These are phyloP conservation scores for Aix galericulata DNA, from an alignment of 2,113 vertebrate genomes.

Conservation along the genomic window DNA sequence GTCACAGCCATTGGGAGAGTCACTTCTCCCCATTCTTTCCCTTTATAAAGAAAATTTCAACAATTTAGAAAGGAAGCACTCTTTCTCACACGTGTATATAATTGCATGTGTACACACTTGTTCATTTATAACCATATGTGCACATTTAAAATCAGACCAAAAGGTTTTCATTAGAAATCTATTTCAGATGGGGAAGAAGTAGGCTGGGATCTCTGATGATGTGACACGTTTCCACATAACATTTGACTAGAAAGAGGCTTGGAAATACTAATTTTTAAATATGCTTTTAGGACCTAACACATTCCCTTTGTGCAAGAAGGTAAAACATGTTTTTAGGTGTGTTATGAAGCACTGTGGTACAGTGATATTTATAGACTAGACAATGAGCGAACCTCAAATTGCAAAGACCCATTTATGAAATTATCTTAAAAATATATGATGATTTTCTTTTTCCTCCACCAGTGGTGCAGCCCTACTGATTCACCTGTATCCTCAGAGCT, in stretches of 20 bases:
- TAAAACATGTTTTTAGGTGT: background rate
- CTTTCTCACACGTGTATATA: background rate
- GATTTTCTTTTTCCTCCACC: background rate
- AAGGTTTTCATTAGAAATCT: background rate
- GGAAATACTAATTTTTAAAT: background rate
- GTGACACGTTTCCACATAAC: background rate
- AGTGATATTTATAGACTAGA: background rate
- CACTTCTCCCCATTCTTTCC: background rate
- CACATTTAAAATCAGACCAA: background rate
- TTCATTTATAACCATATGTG: background rate
- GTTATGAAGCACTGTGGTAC: background rate
- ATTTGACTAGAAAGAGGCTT: background rate
- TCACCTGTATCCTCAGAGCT: background rate
- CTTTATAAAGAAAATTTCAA: background rate
- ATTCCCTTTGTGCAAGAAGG: background rate
- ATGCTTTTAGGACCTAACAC: background rate
- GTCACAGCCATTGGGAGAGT: background rate
- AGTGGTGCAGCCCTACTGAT: background rate
- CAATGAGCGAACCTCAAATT: background rate
- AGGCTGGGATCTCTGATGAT: background rate
- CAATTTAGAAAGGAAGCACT: background rate
- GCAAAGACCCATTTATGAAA: background rate
- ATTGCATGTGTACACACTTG: accelerated
- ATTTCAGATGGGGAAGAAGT: background rate
- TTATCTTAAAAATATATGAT: background rate